Percentiles rank a stretch among this genome's conserved stretches.
Evolutionary conservation across 2,797 vertebrate species (phyloP).

Genomic region (Serranus cabrilla): DNA sequence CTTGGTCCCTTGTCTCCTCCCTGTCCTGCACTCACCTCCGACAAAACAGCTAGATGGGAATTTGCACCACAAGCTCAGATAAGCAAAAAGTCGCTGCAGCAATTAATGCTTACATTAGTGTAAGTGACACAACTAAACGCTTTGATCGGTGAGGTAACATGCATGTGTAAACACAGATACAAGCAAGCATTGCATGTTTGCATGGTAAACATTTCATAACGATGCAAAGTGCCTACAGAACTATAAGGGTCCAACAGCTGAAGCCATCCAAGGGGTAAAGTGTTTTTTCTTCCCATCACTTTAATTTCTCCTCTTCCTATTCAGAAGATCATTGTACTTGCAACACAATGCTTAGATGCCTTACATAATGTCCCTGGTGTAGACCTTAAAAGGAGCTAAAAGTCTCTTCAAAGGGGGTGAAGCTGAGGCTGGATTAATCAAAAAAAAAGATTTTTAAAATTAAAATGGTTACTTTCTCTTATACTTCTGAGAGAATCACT

Average conservation of each 20-base stretch:
- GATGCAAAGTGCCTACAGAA: constrained; percentile 13
- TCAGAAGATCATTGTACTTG: neutral
- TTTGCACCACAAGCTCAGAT: constrained; percentile 18
- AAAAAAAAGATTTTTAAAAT: neutral
- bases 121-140: constrained; percentile 39
- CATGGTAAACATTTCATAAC: constrained; percentile 19
- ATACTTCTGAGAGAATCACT: neutral
- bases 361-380: constrained; percentile 3
- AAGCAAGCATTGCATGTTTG: constrained; percentile 18
- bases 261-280: constrained; percentile 6
- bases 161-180: constrained; percentile 23
- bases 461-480: neutral
- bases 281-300: constrained; percentile 4
- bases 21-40: constrained; percentile 10
- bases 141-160: constrained; percentile 14
- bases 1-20: constrained; percentile 19
- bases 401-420: constrained; percentile 1
- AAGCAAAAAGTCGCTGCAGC: constrained; percentile 34
- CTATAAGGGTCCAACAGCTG: neutral
- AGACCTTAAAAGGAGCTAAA: neutral
- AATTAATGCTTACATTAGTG: constrained; percentile 33
- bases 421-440: neutral
- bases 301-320: neutral
- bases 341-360: neutral
- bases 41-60: constrained; percentile 6